phyloP scores from a whole-genome alignment of 1,140 invertebrate genomes.

The Lepidurus apus region DNA sequence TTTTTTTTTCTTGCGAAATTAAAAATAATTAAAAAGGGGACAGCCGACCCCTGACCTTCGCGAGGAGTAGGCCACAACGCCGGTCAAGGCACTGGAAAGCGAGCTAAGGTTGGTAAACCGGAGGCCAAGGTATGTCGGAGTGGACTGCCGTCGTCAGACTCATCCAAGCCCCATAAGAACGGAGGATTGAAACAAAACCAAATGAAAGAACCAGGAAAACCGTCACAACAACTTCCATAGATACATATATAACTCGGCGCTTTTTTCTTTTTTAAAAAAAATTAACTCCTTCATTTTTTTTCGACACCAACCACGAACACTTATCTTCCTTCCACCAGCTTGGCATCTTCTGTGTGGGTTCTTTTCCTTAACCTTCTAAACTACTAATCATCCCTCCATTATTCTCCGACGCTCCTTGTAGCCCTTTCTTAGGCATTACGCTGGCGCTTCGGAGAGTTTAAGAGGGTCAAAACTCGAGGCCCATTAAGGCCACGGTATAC shows the following conservation, averaged over 20 bases:
- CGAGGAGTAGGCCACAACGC: not conserved
- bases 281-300: not conserved
- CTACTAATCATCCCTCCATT: too few relatives aligned
- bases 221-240: not conserved
- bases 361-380: too few relatives aligned
- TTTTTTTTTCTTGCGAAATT: too few relatives aligned
- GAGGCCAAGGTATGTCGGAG: not conserved
- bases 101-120: not conserved
- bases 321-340: too few relatives aligned
- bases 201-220: slow-evolving; percentile 13
- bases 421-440: too few relatives aligned
- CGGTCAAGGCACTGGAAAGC: not conserved
- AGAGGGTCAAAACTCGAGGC: too few relatives aligned
- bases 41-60: not conserved
- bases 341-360: too few relatives aligned
- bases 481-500: too few relatives aligned
- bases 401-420: too few relatives aligned
- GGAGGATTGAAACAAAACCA: not conserved
- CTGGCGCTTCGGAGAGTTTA: too few relatives aligned
- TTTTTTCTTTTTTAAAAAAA: not conserved
- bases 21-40: too few relatives aligned
- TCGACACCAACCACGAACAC: not conserved
- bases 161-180: not conserved
- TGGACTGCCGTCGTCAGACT: not conserved
- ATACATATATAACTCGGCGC: not conserved